Percentiles rank a stretch among this genome's conserved stretches.
Conservation (phyloP, 2,113 vertebrate genomes). For the Cyprinus carpio region DNA sequence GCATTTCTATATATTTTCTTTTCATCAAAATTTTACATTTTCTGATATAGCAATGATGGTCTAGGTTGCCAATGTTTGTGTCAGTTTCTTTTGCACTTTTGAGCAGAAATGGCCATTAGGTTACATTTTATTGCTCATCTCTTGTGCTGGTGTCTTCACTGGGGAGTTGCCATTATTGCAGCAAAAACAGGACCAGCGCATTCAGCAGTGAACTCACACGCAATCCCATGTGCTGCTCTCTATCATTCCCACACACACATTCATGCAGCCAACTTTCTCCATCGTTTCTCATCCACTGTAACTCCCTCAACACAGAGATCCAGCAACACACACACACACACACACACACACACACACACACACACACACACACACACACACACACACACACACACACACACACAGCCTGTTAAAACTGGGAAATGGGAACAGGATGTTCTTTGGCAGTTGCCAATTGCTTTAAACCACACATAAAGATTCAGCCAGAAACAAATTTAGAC, state of each 20-base stretch:
- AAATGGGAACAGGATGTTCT: constrained; percentile 25
- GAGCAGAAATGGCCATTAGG: background rate
- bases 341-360: background rate
- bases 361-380: background rate
- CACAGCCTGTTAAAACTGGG: constrained; percentile 1
- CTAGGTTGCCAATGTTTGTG: background rate
- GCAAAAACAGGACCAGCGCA: constrained; percentile 8
- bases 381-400: background rate
- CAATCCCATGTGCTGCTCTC: background rate
- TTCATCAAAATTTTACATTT: background rate
- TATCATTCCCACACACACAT: constrained; percentile 12
- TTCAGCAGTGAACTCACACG: constrained; percentile 15
- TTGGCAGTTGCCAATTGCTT: constrained; percentile 24
- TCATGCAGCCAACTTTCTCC: constrained; percentile 1
- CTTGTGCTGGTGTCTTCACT: constrained; percentile 12
- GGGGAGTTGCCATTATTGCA: background rate
- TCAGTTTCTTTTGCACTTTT: background rate
- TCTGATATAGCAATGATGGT: background rate
- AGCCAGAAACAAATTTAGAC: constrained; percentile 16
- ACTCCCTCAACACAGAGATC: background rate
- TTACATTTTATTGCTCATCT: constrained; percentile 26
- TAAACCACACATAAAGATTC: constrained; percentile 33
- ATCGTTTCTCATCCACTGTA: background rate
- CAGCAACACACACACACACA: background rate
- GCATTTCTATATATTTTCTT: too few relatives aligned